Conservation (phyloP, 2,113 vertebrate genomes). For the Gnathonemus longibarbis region DNA sequence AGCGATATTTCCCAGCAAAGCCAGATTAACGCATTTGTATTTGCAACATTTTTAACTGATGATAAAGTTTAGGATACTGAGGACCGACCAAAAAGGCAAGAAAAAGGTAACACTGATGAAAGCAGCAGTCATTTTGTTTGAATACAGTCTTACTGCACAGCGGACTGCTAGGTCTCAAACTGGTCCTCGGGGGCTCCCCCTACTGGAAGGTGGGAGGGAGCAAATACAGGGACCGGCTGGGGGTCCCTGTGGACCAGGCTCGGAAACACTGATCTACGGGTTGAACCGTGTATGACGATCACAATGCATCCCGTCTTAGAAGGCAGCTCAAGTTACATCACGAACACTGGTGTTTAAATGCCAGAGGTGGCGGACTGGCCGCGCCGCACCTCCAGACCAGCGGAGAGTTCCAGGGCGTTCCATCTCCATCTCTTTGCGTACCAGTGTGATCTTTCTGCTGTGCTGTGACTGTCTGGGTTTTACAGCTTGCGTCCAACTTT, state of each 20-base stretch:
- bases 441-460: neutral
- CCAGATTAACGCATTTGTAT: neutral
- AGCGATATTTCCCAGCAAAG: neutral
- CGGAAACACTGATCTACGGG: neutral
- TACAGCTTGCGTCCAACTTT: constrained; percentile 70
- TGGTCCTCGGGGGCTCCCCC: neutral
- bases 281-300: neutral
- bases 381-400: neutral
- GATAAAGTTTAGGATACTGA: neutral
- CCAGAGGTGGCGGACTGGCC: neutral
- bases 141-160: neutral
- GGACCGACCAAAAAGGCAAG: neutral
- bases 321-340: neutral
- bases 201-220: neutral
- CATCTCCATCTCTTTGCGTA: neutral
- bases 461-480: constrained; percentile 21
- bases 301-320: neutral
- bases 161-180: neutral
- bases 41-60: neutral
- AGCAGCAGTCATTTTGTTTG: neutral
- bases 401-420: neutral
- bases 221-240: neutral
- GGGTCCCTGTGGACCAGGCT: neutral
- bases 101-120: neutral
- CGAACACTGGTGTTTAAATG: neutral